Conservation (phyloP, 2,797 vertebrate genomes). For the Myiotriccus ornatus region DNA sequence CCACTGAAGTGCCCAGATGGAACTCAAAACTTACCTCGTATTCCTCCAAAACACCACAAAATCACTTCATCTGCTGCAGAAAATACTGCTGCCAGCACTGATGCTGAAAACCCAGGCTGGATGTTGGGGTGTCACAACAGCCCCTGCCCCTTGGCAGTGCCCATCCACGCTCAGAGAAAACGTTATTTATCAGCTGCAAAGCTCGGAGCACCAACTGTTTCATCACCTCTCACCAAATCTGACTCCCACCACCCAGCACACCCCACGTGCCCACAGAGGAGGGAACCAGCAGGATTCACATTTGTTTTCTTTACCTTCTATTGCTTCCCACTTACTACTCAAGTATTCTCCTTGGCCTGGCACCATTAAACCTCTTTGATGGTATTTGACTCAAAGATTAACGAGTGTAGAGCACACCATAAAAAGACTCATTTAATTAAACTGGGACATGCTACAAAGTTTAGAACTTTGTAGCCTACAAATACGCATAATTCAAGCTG, state of each 20-base stretch:
- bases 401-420: neutral
- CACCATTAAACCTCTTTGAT: neutral
- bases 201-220: neutral
- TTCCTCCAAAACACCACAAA: neutral
- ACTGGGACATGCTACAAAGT: neutral
- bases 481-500: neutral
- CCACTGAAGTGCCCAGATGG: neutral
- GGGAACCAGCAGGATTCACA: neutral
- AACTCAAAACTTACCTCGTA: neutral
- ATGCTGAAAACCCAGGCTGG: neutral
- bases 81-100: neutral
- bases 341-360: neutral
- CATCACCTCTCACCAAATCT: neutral
- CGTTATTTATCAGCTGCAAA: fast-evolving
- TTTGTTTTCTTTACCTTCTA: neutral
- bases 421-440: neutral
- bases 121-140: fast-evolving
- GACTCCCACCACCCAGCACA: neutral
- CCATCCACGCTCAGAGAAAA: neutral
- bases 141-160: neutral
- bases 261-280: fast-evolving
- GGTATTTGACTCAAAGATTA: neutral
- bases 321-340: neutral
- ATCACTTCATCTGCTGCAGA: neutral
- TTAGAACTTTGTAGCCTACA: neutral